Conservation (phyloP, 2,888 invertebrate species). For the Diachrysia chrysitis region DNA sequence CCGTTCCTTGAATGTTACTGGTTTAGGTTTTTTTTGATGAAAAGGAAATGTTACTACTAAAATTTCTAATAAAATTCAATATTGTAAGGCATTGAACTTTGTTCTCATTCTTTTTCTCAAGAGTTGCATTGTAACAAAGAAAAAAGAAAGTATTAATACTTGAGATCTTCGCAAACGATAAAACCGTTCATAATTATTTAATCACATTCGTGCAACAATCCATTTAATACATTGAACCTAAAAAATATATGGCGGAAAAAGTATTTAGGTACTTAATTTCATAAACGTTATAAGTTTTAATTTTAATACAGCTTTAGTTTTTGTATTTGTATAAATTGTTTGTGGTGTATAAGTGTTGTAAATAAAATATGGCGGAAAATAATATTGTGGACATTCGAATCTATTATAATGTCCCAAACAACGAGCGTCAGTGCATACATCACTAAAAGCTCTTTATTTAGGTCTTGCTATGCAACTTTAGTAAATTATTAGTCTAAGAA, state of each 20-base stretch:
- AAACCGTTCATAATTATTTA: too few species aligned
- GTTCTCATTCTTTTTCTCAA: not conserved
- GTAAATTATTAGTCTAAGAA: not conserved
- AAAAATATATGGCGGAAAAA: too few species aligned
- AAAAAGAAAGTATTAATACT: not conserved
- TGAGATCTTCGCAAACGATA: not conserved
- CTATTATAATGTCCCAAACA: too few species aligned
- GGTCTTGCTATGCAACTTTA: not conserved
- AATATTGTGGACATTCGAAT: too few species aligned
- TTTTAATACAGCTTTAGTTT: too few species aligned
- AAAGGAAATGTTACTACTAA: not conserved
- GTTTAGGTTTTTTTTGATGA: not conserved
- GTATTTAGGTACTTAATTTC: too few species aligned
- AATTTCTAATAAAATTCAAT: not conserved
- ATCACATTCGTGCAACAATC: too few species aligned
- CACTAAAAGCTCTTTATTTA: not conserved
- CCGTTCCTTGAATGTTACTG: not conserved
- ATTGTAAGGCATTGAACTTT: not conserved
- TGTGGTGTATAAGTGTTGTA: too few species aligned
- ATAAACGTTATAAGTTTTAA: too few species aligned
- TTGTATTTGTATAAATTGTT: too few species aligned
- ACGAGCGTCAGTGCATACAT: not conserved
- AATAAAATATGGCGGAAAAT: too few species aligned
- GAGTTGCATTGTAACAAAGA: not conserved
- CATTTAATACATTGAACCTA: too few species aligned